Evolutionary conservation across 2,113 vertebrate species (phyloP).

Genomic region (Lepisosteus osseus): DNA sequence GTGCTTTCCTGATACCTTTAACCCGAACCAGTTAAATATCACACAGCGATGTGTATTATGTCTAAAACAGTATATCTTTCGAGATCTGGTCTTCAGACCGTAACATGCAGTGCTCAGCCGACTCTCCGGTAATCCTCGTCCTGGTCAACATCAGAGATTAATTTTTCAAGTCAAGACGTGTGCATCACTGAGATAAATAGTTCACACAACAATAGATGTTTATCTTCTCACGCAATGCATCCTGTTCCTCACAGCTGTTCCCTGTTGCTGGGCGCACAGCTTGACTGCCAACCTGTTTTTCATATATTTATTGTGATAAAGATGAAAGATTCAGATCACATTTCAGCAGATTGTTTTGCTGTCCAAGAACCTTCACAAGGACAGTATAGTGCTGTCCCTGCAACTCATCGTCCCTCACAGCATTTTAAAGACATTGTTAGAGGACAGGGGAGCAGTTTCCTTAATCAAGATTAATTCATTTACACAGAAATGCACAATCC

Average conservation of each 20-base stretch:
- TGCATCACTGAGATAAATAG: background rate
- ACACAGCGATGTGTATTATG: background rate
- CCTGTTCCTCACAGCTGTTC: background rate
- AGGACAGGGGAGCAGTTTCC: too few species aligned
- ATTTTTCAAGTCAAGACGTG: background rate
- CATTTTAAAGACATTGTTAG: too few species aligned
- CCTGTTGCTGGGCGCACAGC: background rate
- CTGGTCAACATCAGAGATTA: background rate
- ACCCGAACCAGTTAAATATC: too few species aligned
- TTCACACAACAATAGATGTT: background rate
- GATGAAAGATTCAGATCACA: too few species aligned
- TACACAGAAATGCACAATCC: too few species aligned
- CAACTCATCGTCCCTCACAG: too few species aligned
- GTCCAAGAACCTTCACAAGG: too few species aligned
- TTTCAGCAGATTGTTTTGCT: too few species aligned
- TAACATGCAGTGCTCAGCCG: background rate
- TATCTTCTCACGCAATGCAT: constrained; percentile 1
- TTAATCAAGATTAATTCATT: too few species aligned
- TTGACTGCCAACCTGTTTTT: background rate
- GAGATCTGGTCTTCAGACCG: background rate
- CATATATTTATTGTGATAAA: background rate
- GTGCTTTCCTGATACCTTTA: too few species aligned
- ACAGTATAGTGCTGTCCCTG: too few species aligned
- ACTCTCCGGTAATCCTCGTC: background rate
- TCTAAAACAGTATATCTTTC: background rate